Evolutionary conservation across 2,113 vertebrate genomes (phyloP), one percentile per base, ranked within the genome.

Genomic region (Eupsittula cactorum): DNA sequence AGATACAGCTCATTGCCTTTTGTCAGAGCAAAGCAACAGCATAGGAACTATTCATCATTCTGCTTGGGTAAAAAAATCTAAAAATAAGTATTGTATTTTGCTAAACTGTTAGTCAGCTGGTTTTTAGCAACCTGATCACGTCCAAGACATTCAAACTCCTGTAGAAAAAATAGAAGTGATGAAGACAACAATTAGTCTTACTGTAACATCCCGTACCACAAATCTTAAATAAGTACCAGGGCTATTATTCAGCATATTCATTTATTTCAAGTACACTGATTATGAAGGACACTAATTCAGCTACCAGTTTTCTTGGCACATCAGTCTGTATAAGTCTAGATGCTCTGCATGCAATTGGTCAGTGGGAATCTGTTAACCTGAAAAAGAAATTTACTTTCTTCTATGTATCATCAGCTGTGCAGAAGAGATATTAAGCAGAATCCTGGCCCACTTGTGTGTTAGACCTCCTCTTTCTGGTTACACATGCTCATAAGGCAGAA

Each of bases 11-110:
- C 82, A 88, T 35, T 92, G 94, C 68, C 76, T 84, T 96, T 94
- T 96, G 91, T 95, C 82, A 81, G 64, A 73, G 59, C 63, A 89
- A n/a, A 35, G 84, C 90, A 76, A 42, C n/a, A 67, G 29, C 44
- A 77, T 12, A 94, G 35, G 33, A 78, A 50, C 96, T 86, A 96
- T 93, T 90, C 96, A 69, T 70, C 65, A 87, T 94, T 96, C 81
- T 89, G 35, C n/a, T 70, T 44, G 5, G 25, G 44, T 9, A 1
- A 6, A 31, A 41, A 44, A 60, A 42, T 33, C 69, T 78, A 87
- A 93, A 95, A 92, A 95, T 80, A 97, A 97, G 90, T 57, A 75
- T 46, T 63, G 57, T 62, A 86, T 94, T 97, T 95, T 90, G 44
- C 63, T 71, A 77, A 27, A 73, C 23, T 93, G 68, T 76, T 95